Evolutionary conservation across 2,797 vertebrate genomes (phyloP).

Genomic region (Coranthus polyacanthus): DNA sequence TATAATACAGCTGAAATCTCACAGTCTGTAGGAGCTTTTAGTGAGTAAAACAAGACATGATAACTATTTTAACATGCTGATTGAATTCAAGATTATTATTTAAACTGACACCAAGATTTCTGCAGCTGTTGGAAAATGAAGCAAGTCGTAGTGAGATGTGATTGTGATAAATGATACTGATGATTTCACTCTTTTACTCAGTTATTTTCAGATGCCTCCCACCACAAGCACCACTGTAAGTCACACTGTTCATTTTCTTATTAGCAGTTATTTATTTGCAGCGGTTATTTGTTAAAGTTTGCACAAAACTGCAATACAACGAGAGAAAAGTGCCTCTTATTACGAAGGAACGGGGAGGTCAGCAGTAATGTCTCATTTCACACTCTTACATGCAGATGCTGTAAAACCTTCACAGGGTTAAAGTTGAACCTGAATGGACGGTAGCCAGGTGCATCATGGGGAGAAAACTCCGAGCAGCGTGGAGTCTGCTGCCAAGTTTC

Average conservation of each 20-base stretch:
- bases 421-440: constrained; percentile 40
- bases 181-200: too few relatives aligned
- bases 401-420: constrained; percentile 10
- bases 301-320: constrained; percentile 12
- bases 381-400: constrained; percentile 28
- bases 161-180: too few relatives aligned
- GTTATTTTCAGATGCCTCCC: too few relatives aligned
- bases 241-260: not conserved
- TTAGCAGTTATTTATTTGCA: not conserved
- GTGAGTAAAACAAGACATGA: too few relatives aligned
- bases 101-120: too few relatives aligned
- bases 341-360: constrained; percentile 31
- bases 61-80: too few relatives aligned
- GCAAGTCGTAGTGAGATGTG: too few relatives aligned
- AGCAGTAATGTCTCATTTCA: constrained; percentile 15
- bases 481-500: constrained; percentile 39
- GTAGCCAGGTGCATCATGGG: constrained; percentile 31
- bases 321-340: constrained; percentile 2
- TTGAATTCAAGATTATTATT: too few relatives aligned
- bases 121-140: too few relatives aligned
- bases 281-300: not conserved
- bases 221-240: too few relatives aligned
- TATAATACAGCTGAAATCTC: too few relatives aligned
- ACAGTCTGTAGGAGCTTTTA: too few relatives aligned
- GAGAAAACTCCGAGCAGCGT: constrained; percentile 12